Percentiles rank a stretch among this genome's conserved stretches.
phyloP scores from a whole-genome alignment of 1,140 invertebrate genomes.

The Arctopsyche grandis region DNA sequence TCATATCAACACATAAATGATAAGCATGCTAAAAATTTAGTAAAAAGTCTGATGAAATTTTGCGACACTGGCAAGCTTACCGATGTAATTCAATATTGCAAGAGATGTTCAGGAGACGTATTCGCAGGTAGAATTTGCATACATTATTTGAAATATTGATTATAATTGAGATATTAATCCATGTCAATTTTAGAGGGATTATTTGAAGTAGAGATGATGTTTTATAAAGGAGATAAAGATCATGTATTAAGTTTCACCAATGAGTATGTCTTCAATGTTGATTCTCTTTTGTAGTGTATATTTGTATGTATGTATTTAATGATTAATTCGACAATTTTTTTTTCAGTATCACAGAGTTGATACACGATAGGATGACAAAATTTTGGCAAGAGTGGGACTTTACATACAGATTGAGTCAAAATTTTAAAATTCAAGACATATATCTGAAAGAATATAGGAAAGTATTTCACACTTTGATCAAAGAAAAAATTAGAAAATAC shows the following conservation, averaged over 20 bases:
- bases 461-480: not conserved
- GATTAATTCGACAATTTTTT: too few species aligned
- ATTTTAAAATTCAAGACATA: not conserved
- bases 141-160: not conserved
- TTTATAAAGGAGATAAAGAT: slow-evolving; percentile 25
- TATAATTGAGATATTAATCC: not conserved
- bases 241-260: not conserved
- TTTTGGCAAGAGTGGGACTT: slow-evolving; percentile 14
- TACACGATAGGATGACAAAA: slow-evolving; percentile 20
- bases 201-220: not conserved
- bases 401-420: slow-evolving; percentile 2
- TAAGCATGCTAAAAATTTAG: not conserved
- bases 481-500: slow-evolving; percentile 1
- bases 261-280: not conserved
- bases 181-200: slow-evolving; percentile 5
- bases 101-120: not conserved
- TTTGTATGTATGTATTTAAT: too few species aligned
- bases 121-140: not conserved
- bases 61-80: not conserved
- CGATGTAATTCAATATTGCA: not conserved
- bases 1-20: not conserved
- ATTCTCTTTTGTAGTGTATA: too few species aligned
- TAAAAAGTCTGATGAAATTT: not conserved
- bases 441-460: not conserved
- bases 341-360: slow-evolving; percentile 1